Percentiles rank a stretch among this genome's conserved stretches.
Evolutionary conservation across 2,888 invertebrate genomes (phyloP).

Genomic region (Catonia carolina): DNA sequence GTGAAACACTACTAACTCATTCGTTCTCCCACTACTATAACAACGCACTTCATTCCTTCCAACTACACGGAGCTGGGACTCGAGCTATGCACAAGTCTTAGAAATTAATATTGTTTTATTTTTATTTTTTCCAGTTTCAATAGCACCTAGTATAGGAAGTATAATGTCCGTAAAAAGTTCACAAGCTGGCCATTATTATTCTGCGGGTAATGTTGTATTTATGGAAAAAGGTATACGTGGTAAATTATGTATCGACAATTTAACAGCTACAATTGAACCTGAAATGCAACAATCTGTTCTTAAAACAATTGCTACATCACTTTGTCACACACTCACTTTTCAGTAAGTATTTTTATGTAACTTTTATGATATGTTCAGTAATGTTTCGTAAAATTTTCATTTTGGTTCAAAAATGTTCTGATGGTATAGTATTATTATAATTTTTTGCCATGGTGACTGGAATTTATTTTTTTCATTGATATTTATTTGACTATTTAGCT

Average conservation of each 20-base stretch:
- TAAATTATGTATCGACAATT: conserved; percentile 73
- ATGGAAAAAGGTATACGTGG: conserved; percentile 74
- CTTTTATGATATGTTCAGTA: conserved; percentile 18
- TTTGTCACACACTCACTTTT: conserved; percentile 70
- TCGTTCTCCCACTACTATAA: no score
- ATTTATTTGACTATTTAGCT: no score
- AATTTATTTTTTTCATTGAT: no score
- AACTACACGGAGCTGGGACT: no score
- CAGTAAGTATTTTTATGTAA: conserved; percentile 50
- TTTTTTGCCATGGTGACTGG: no score
- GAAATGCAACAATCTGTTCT: conserved; percentile 49
- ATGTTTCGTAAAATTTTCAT: no score
- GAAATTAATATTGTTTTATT: no score
- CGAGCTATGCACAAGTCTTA: no score
- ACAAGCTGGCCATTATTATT: conserved; percentile 60
- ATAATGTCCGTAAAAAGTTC: conserved; percentile 58
- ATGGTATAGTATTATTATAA: no score
- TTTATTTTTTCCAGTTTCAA: conserved; percentile 58
- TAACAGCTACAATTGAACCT: conserved; percentile 47
- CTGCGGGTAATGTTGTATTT: conserved; percentile 77
- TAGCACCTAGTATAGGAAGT: conserved; percentile 62
- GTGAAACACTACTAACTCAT: no score
- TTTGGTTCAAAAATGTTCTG: no score
- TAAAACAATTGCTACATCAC: conserved; percentile 65
- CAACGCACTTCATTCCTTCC: no score